Evolutionary conservation across 2,888 invertebrate species (phyloP), one percentile per base, ranked within the genome.

Genomic region (Schizotus pectinicornis): DNA sequence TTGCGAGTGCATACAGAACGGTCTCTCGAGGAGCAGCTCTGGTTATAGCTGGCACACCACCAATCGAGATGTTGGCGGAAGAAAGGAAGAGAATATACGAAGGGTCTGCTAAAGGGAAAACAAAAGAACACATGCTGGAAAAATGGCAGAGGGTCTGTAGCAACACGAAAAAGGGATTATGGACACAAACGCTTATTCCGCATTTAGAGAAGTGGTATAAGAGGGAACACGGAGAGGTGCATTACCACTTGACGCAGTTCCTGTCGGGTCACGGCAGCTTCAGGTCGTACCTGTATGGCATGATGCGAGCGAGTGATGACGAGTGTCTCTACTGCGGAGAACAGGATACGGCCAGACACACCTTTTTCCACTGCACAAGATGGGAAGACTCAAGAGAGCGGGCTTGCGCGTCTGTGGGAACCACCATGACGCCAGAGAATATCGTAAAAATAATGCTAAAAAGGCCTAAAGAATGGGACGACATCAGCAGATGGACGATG

Each of bases 61-160:
- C 36, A 1, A 36, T 48, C 32, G 30, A 32, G 8, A 6, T 46
- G 3, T 1, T 3, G 13, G 6, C 38, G 3, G 7, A 1, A 12
- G 38, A 38, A 9, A n/a, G 12, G 9, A 9, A 6, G 3, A 2
- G 2, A 5, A 2, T 22, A 22, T 22, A 22, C 5, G 5, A 5
- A n/a, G 5, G 12, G 0, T 8, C 22, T 2, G 6, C 5, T 2
- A 12, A 22, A 39, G 7, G 34, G 7, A 8, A 14, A 3, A 13
- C 47, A 9, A 42, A 52, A 8, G 38, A 41, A 9, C 22, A 41
- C 0, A 48, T 43, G 0, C 6, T 46, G 0, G 22, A 46, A 8
- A 39, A 35, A n/a, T 63, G 63, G 56, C 60, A 57, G 33, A 31
- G 38, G 9, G 56, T 47, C 13, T 59, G 62, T 22, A 48, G 0